phyloP scores from a whole-genome alignment of 2,888 invertebrate genomes.

The Cheilosia vulpina region DNA sequence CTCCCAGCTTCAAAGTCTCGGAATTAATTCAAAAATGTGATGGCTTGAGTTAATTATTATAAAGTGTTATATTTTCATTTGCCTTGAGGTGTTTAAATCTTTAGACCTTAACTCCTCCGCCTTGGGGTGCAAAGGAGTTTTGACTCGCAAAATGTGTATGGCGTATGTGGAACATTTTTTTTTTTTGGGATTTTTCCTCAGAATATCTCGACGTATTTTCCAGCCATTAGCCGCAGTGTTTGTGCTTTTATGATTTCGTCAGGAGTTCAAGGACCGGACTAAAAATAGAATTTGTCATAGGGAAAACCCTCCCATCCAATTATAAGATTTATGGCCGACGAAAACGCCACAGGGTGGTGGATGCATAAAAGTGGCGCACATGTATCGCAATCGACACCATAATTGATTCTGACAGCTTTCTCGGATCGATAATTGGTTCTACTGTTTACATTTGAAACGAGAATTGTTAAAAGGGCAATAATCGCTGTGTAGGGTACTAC shows the following conservation, averaged over 20 bases:
- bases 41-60: too few species aligned
- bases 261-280: slow-evolving; percentile 27
- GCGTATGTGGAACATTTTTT: slow-evolving; percentile 55
- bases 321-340: slow-evolving; percentile 37
- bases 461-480: not conserved
- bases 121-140: not conserved
- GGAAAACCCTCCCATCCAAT: slow-evolving; percentile 1
- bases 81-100: too few species aligned
- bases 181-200: slow-evolving; percentile 19
- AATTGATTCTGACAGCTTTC: not conserved
- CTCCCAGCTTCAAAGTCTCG: too few species aligned
- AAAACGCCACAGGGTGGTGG: too few species aligned
- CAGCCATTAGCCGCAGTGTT: slow-evolving; percentile 38
- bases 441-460: slow-evolving; percentile 23
- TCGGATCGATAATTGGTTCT: slow-evolving; percentile 1
- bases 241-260: slow-evolving; percentile 17
- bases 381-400: not conserved
- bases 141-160: slow-evolving; percentile 25
- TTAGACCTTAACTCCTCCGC: too few species aligned
- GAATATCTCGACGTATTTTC: slow-evolving; percentile 38
- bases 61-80: too few species aligned
- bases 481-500: not conserved
- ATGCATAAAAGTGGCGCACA: too few species aligned
- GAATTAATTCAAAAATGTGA: too few species aligned
- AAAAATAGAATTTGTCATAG: slow-evolving; percentile 1